Evolutionary conservation across 2,797 vertebrate species (phyloP), one percentile per base, ranked within the genome.

Genomic region (Prionace glauca): DNA sequence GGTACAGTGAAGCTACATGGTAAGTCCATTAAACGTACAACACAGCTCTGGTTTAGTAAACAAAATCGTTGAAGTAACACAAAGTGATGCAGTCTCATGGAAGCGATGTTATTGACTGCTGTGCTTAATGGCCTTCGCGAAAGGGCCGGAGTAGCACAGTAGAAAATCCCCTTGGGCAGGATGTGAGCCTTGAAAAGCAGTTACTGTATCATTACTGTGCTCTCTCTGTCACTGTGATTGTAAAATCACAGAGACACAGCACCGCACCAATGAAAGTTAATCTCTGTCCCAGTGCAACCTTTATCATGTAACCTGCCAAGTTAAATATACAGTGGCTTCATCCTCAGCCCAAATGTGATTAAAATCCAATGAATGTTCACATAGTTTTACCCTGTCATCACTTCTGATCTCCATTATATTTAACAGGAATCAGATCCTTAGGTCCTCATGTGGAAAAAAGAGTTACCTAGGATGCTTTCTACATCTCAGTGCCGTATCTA

Each of bases 301-400:
- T 92, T 92, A 92, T 92, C 65, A 69, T 92, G 90, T 69, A 92
- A 92, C 90, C 90, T 92, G 90, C 36, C 90, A 92, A 69, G n/a
- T 69, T 92, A 41, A 69, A 92, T 92, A 41, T 69, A 92, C 90
- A 92, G 22, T 45, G 90, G 90, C 8, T 65, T 41, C 20, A 92
- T 92, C 90, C 22, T 69, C 90, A 69, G 65, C 62, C 90, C 90
- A 92, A 41, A 41, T 24, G 90, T 4, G 67, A 65, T 18, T 41
- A 65, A 22, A 41, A 92, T n/a, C 67, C 90, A 92, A 92, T 92
- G 90, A 69, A 41, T 92, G 90, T 69, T 69, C 62, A 24, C 22
- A 26, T 16, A 69, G 90, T 69, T 92, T 92, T 69, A 67, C 69
- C 90, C 90, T 69, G 90, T 92, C 90, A 92, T 92, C 90, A 92